Conservation (phyloP, 2,888 invertebrate species). For the Aleiodes testaceus region DNA sequence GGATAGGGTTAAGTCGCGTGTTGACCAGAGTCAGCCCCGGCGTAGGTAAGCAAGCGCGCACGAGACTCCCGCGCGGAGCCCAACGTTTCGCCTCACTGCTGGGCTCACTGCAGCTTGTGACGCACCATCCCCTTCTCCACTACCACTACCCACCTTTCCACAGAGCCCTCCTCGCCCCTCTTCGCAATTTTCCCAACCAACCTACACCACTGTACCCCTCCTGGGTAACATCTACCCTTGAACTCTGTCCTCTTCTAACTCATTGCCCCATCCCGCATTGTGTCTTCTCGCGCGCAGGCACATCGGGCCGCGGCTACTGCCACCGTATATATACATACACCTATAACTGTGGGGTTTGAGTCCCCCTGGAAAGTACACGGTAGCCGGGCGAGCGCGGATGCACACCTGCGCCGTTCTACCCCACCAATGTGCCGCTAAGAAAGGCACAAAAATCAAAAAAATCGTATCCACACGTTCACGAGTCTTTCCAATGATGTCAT, state of each 20-base stretch:
- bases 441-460: slow-evolving; percentile 30
- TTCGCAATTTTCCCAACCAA: slow-evolving; percentile 42
- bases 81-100: slow-evolving; percentile 71
- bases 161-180: slow-evolving; percentile 47
- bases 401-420: slow-evolving; percentile 63
- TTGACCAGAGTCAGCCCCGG: slow-evolving; percentile 33
- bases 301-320: slow-evolving; percentile 46
- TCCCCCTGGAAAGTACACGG: slow-evolving; percentile 58
- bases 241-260: slow-evolving; percentile 46
- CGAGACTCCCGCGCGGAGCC: slow-evolving; percentile 71
- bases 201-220: slow-evolving; percentile 35
- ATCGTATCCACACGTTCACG: background rate
- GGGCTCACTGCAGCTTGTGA: slow-evolving; percentile 71
- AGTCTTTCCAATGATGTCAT: background rate
- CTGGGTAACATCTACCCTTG: slow-evolving; percentile 39
- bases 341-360: background rate
- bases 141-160: slow-evolving; percentile 53
- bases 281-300: slow-evolving; percentile 45
- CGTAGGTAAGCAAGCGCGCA: slow-evolving; percentile 60
- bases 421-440: slow-evolving; percentile 20
- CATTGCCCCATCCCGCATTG: slow-evolving; percentile 48
- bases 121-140: slow-evolving; percentile 66
- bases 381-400: slow-evolving; percentile 62
- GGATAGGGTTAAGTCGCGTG: slow-evolving; percentile 56
- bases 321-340: slow-evolving; percentile 53